Evolutionary conservation across 2,888 invertebrate species (phyloP).

Genomic region (Zeuzera pyrina): DNA sequence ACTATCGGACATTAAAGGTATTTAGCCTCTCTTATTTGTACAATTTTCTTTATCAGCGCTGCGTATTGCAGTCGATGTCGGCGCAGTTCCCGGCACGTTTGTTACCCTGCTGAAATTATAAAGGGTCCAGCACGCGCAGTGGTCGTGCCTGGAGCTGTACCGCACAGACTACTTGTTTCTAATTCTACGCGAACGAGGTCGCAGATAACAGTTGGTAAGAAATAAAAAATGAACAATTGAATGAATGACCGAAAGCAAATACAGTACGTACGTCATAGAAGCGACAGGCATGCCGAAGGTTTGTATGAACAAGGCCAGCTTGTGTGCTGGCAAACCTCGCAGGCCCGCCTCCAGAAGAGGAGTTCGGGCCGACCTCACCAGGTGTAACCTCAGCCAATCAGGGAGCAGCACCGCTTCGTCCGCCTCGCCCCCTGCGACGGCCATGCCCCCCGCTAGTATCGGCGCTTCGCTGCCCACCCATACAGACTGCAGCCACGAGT

Average conservation of each 20-base stretch:
- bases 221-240: too few species aligned
- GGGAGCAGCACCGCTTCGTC: constrained; percentile 89
- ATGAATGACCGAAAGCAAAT: constrained; percentile 8
- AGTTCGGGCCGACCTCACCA: constrained; percentile 89
- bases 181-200: too few species aligned
- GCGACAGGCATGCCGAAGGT: constrained; percentile 95
- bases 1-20: too few species aligned
- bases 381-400: constrained; percentile 92
- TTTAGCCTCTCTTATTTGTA: too few species aligned
- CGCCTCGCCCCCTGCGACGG: constrained; percentile 42
- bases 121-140: too few species aligned
- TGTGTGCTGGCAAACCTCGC: constrained; percentile 87
- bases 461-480: constrained; percentile 90
- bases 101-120: too few species aligned
- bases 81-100: too few species aligned
- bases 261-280: constrained; percentile 83
- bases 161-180: too few species aligned
- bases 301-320: constrained; percentile 93
- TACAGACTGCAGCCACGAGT: constrained; percentile 69
- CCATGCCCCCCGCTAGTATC: constrained; percentile 80
- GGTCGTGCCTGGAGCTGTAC: too few species aligned
- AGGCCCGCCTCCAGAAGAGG: constrained; percentile 89
- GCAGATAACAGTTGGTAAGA: too few species aligned
- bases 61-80: too few species aligned
- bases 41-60: too few species aligned